Evolutionary conservation across 2,888 invertebrate species (phyloP).

Genomic region (Sinelater perroti): DNA sequence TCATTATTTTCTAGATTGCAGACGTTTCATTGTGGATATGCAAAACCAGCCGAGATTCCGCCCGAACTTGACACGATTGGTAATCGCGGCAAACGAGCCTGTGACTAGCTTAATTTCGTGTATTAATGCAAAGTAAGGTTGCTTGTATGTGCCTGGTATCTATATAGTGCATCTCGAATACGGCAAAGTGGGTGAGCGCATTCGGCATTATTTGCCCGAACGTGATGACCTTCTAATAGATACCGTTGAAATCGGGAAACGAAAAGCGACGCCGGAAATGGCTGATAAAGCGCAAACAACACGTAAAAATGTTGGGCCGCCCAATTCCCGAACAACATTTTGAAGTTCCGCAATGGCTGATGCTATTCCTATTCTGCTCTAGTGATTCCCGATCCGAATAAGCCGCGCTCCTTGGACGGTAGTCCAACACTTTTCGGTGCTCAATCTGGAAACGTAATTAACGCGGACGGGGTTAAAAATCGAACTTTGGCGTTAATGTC

Average conservation of each 20-base stretch:
- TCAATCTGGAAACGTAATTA: conserved; percentile 1
- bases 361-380: conserved; percentile 12
- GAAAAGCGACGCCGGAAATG: conserved; percentile 17
- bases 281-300: conserved; percentile 22
- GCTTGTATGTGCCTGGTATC: conserved; percentile 6
- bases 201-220: conserved; percentile 14
- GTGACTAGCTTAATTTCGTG: conserved; percentile 10
- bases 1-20: conserved; percentile 6
- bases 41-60: background rate
- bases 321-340: conserved; percentile 17
- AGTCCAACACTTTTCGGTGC: background rate
- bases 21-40: conserved; percentile 1
- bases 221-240: conserved; percentile 20
- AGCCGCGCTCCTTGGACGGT: background rate
- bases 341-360: conserved; percentile 14
- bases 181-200: conserved; percentile 10
- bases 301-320: conserved; percentile 17
- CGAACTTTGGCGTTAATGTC: background rate
- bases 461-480: conserved; percentile 1
- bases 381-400: background rate
- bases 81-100: conserved; percentile 9
- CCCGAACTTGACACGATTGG: conserved; percentile 10
- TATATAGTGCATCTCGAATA: conserved; percentile 19
- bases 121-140: conserved; percentile 16
- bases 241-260: conserved; percentile 17